Conservation (phyloP, 2,888 invertebrate genomes). For the Lomographa bimaculata region DNA sequence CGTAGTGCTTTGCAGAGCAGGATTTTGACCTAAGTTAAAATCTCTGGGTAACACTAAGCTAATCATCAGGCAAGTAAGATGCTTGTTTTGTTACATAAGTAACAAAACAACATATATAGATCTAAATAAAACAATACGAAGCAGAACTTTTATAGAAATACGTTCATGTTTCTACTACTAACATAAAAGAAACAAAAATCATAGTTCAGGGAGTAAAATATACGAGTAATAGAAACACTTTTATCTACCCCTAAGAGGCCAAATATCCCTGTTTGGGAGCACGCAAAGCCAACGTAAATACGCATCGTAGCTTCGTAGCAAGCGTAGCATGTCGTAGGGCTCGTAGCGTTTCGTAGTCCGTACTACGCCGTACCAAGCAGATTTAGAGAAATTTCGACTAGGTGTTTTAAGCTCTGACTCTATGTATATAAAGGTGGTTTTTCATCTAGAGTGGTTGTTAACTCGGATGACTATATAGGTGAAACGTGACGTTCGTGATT, state of each 20-base stretch:
- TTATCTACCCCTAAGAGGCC: slow-evolving; percentile 11
- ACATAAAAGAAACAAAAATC: no score
- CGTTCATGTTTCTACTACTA: no score
- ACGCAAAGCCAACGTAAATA: slow-evolving; percentile 11
- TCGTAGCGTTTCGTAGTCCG: slow-evolving; percentile 25
- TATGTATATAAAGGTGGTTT: neutral
- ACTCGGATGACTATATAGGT: slow-evolving; percentile 22
- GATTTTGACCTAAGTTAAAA: no score
- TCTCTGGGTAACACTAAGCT: no score
- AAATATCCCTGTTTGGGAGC: slow-evolving; percentile 8
- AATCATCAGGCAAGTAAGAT: no score
- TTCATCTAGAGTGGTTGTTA: slow-evolving; percentile 3
- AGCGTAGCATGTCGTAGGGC: slow-evolving; percentile 23
- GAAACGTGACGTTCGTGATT: slow-evolving; percentile 24
- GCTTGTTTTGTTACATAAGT: no score
- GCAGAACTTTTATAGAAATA: no score
- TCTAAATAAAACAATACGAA: no score
- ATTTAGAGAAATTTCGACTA: slow-evolving; percentile 3
- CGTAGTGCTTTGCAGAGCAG: no score
- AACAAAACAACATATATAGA: no score
- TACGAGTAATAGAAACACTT: slow-evolving; percentile 9
- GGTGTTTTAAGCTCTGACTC: neutral
- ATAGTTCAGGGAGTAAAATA: slow-evolving; percentile 6
- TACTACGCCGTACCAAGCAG: slow-evolving; percentile 29
- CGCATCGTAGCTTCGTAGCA: slow-evolving; percentile 13